Evolutionary conservation across 1,140 invertebrate species (phyloP).

Genomic region (Latrodectus geometricus): DNA sequence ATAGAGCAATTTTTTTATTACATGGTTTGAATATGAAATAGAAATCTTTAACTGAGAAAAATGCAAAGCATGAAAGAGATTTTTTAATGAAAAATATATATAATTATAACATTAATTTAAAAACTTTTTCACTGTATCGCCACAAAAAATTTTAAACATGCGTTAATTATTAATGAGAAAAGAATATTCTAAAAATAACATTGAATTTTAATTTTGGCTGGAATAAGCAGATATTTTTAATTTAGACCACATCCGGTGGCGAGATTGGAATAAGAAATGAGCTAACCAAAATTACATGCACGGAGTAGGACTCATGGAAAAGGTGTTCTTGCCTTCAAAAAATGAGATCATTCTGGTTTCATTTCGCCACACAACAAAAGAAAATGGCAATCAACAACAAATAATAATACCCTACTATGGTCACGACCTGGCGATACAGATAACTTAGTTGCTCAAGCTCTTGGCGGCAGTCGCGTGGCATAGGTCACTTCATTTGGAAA

Average conservation of each 20-base stretch:
- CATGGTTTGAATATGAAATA: too few species aligned
- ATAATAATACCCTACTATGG: conserved; percentile 39
- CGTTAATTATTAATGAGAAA: too few species aligned
- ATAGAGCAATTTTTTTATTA: too few species aligned
- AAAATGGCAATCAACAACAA: neutral
- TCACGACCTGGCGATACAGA: conserved; percentile 42
- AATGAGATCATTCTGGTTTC: conserved; percentile 27
- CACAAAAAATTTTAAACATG: too few species aligned
- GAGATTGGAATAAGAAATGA: neutral
- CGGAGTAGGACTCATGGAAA: neutral
- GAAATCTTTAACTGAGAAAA: too few species aligned
- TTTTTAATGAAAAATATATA: too few species aligned
- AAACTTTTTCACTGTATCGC: neutral
- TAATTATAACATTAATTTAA: neutral
- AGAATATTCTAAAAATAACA: neutral
- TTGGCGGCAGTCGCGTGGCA: conserved; percentile 23
- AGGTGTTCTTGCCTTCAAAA: conserved; percentile 5
- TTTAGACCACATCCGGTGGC: too few species aligned
- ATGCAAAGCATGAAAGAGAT: too few species aligned
- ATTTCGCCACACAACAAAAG: conserved; percentile 12
- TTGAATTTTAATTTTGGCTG: neutral
- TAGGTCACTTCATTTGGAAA: neutral
- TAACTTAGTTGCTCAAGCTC: conserved; percentile 19
- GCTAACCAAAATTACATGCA: conserved; percentile 8
- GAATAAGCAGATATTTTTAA: too few species aligned